phyloP scores from a whole-genome alignment of 1,140 invertebrate species.

The Ptiloglossa arizonensis region DNA sequence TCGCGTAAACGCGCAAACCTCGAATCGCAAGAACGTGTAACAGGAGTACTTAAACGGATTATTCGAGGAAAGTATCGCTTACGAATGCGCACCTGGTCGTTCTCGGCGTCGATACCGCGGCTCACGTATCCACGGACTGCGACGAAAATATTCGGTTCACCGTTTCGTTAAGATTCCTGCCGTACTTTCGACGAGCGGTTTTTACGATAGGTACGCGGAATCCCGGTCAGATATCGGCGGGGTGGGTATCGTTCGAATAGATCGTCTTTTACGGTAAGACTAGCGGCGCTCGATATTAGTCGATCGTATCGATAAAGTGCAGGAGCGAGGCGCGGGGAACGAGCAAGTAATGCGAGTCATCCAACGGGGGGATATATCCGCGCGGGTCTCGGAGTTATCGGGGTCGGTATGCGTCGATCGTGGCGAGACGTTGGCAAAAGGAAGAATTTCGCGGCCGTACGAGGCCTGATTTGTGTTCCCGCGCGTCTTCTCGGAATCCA shows the following conservation, averaged over 20 bases:
- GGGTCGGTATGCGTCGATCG: background rate
- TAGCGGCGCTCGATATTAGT: conserved; percentile 27
- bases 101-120: background rate
- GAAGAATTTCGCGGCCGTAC: background rate
- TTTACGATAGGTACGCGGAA: conserved; percentile 32
- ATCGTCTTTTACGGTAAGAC: conserved; percentile 45
- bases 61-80: conserved; percentile 2
- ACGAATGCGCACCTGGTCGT: conserved; percentile 18
- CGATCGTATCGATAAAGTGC: conserved; percentile 33
- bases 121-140: conserved; percentile 14
- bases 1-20: background rate
- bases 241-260: conserved; percentile 15
- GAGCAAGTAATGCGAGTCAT: conserved; percentile 11
- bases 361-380: background rate
- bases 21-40: background rate
- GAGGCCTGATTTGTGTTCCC: conserved; percentile 18
- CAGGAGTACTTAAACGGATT: background rate
- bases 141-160: conserved; percentile 40
- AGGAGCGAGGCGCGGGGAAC: background rate
- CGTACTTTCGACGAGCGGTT: conserved; percentile 43
- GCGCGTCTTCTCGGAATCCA: background rate
- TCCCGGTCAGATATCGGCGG: conserved; percentile 27
- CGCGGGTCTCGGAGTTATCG: too few species aligned
- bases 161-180: conserved; percentile 52
- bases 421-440: conserved; percentile 8